Percentiles rank a stretch among this genome's conserved stretches.
These are phyloP conservation scores for Lysiphlebus fabarum DNA, from an alignment of 1,140 invertebrate genomes.

Conservation along the genomic window DNA sequence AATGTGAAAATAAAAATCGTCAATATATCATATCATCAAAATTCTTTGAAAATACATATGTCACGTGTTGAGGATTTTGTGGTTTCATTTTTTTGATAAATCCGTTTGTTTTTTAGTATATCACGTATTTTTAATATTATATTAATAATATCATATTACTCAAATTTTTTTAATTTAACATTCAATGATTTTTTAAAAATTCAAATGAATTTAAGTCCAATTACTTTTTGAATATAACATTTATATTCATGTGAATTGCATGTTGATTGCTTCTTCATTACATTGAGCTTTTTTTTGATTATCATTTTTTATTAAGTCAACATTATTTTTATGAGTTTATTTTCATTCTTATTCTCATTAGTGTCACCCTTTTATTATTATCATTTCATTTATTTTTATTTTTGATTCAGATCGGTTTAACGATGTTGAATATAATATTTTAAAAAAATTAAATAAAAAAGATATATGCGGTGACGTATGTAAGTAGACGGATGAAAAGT, in stretches of 20 bases:
- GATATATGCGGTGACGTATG: not conserved
- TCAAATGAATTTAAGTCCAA: too few species aligned
- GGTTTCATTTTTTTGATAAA: constrained; percentile 15
- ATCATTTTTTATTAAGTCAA: not conserved
- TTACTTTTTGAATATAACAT: too few species aligned
- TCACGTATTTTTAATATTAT: constrained; percentile 13
- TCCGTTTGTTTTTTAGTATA: constrained; percentile 10
- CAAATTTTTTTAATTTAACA: too few species aligned
- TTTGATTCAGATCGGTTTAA: not conserved
- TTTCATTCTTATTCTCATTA: not conserved
- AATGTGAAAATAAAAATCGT: constrained; percentile 6
- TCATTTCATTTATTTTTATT: not conserved
- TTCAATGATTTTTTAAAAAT: too few species aligned
- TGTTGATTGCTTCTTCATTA: too few species aligned
- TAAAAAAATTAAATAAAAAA: not conserved
- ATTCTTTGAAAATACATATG: constrained; percentile 10
- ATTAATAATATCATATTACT: not conserved
- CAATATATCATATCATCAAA: constrained; percentile 21
- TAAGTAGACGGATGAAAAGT: constrained; percentile 17
- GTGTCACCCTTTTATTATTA: not conserved
- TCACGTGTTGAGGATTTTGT: constrained; percentile 11
- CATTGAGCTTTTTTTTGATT: too few species aligned
- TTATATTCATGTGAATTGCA: too few species aligned
- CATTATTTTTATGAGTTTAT: not conserved
- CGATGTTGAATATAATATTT: not conserved